These are phyloP conservation scores for Venusia cambrica DNA, from an alignment of 2,888 invertebrate species.

Conservation along the genomic window DNA sequence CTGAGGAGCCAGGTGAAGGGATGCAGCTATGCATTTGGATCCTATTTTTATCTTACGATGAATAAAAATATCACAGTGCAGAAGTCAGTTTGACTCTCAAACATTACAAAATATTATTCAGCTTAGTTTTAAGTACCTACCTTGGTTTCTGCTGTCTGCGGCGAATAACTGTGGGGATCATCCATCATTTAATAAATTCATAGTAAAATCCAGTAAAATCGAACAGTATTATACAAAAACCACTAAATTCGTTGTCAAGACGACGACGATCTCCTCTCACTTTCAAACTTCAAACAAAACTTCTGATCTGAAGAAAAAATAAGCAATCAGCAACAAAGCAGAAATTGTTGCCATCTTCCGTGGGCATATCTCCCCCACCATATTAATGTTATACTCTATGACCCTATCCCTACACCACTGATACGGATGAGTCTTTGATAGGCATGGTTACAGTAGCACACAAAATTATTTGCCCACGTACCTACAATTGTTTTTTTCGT, in stretches of 20 bases:
- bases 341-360: constrained; percentile 7
- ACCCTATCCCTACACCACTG: too few species aligned
- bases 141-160: constrained; percentile 58
- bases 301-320: too few species aligned
- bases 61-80: constrained; percentile 54
- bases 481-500: too few species aligned
- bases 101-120: constrained; percentile 11
- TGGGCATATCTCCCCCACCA: too few species aligned
- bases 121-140: too few species aligned
- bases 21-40: constrained; percentile 54
- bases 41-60: constrained; percentile 59
- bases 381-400: too few species aligned
- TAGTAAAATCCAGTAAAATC: constrained; percentile 68
- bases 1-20: constrained; percentile 35
- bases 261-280: constrained; percentile 65
- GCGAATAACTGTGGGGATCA: constrained; percentile 56
- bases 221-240: constrained; percentile 54
- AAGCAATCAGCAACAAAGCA: too few species aligned
- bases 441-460: too few species aligned
- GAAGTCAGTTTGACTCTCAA: constrained; percentile 28
- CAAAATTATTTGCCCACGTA: too few species aligned
- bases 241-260: constrained; percentile 72
- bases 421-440: too few species aligned
- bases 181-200: constrained; percentile 74
- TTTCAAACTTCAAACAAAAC: constrained; percentile 66